These are phyloP conservation scores for Erethizon dorsatum DNA, from an alignment of 2,797 vertebrate genomes.

Conservation along the genomic window DNA sequence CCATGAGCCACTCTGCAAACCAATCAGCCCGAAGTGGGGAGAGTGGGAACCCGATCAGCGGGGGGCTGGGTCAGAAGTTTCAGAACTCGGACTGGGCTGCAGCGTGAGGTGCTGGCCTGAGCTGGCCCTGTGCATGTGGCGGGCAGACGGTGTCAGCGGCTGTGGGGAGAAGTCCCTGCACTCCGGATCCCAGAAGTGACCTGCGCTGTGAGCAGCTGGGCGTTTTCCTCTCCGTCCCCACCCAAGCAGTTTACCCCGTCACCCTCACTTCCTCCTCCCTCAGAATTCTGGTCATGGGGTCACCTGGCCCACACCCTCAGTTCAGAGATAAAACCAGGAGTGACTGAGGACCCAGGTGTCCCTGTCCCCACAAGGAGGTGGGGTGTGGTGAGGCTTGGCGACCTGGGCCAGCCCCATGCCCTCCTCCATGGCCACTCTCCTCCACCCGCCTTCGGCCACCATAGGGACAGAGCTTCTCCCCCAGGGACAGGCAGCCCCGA, in stretches of 20 bases:
- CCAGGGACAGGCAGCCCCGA: too few species aligned
- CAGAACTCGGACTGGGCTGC: too few species aligned
- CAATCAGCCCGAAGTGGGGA: background rate
- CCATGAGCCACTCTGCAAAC: background rate
- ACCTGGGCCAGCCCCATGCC: too few species aligned
- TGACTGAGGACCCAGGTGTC: background rate
- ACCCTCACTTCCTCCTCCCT: background rate
- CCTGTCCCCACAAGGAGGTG: too few species aligned
- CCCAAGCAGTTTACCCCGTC: background rate
- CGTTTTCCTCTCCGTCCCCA: background rate
- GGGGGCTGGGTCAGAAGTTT: too few species aligned
- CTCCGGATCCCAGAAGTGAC: background rate
- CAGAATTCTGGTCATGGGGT: background rate
- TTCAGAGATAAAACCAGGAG: background rate
- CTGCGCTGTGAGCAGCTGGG: background rate
- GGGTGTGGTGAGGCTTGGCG: too few species aligned
- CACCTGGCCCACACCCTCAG: background rate
- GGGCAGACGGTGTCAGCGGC: background rate
- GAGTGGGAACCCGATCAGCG: too few species aligned
- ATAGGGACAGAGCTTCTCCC: too few species aligned
- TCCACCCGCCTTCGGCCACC: too few species aligned
- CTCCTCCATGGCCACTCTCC: too few species aligned
- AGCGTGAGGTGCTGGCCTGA: background rate
- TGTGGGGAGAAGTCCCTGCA: background rate
- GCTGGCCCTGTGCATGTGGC: background rate